Evolutionary conservation across 1,140 invertebrate genomes (phyloP).

Genomic region (Oryzaephilus surinamensis): DNA sequence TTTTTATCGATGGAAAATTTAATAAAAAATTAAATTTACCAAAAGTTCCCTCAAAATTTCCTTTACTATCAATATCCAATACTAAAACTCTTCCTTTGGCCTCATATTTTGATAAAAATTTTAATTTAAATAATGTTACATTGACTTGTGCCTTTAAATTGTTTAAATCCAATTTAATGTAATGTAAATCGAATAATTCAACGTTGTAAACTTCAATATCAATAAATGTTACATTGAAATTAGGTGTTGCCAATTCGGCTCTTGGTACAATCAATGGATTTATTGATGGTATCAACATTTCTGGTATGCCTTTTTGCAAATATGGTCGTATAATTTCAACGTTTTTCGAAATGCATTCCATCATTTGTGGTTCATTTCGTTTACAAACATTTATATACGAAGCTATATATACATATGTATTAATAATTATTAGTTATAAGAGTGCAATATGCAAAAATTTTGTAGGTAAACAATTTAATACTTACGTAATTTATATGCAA

Average conservation of each 20-base stretch:
- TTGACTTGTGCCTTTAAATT: conserved; percentile 14
- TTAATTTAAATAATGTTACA: too few relatives aligned
- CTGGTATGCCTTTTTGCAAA: conserved; percentile 39
- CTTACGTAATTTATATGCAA: neutral
- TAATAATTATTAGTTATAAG: too few relatives aligned
- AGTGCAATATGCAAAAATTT: too few relatives aligned
- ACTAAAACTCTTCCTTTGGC: conserved; percentile 20
- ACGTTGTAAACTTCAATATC: conserved; percentile 19
- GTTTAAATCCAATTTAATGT: conserved; percentile 16
- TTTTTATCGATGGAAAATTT: neutral
- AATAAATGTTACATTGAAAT: conserved; percentile 19
- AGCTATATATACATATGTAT: conserved; percentile 35
- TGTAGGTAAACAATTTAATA: neutral
- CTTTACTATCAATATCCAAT: conserved; percentile 18
- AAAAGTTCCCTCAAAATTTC: conserved; percentile 22
- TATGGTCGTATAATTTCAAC: conserved; percentile 35
- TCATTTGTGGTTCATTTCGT: conserved; percentile 38
- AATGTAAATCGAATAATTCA: conserved; percentile 15
- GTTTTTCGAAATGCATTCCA: conserved; percentile 37
- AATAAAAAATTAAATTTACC: conserved; percentile 16
- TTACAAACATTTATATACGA: conserved; percentile 41
- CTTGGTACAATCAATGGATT: conserved; percentile 35
- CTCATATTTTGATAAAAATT: too few relatives aligned
- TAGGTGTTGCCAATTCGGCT: conserved; percentile 15
- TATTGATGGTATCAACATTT: conserved; percentile 35